phyloP scores from a whole-genome alignment of 2,888 invertebrate species.

The Galerucella calmariensis region DNA sequence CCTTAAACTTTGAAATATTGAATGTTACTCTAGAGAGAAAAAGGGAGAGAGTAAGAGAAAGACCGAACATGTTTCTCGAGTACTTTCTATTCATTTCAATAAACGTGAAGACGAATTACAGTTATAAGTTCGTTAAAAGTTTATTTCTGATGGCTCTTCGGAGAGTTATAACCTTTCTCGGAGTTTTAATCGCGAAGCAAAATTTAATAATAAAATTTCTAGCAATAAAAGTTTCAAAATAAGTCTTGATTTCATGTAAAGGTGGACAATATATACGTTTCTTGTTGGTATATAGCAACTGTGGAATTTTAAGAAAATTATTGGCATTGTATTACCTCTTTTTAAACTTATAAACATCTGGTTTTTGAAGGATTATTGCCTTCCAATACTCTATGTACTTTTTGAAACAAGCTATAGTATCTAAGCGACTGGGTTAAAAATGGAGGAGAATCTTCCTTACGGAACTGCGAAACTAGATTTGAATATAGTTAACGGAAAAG shows the following conservation, averaged over 20 bases:
- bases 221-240: slow-evolving; percentile 13
- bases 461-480: not conserved
- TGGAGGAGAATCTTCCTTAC: too few relatives aligned
- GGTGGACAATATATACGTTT: not conserved
- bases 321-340: too few relatives aligned
- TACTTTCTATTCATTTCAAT: slow-evolving; percentile 41
- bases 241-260: slow-evolving; percentile 13
- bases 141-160: slow-evolving; percentile 39
- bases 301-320: too few relatives aligned
- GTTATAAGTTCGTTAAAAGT: slow-evolving; percentile 42
- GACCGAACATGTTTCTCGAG: slow-evolving; percentile 35
- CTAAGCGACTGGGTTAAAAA: too few relatives aligned
- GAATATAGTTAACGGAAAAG: not conserved
- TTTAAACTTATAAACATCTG: too few relatives aligned
- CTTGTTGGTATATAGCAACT: too few relatives aligned
- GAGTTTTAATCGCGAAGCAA: slow-evolving; percentile 35
- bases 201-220: slow-evolving; percentile 32
- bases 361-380: too few relatives aligned
- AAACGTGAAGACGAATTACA: slow-evolving; percentile 37
- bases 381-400: too few relatives aligned
- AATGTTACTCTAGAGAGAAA: slow-evolving; percentile 32
- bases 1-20: slow-evolving; percentile 17
- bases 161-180: slow-evolving; percentile 40
- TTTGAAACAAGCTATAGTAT: too few relatives aligned
- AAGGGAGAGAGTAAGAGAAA: not conserved